Evolutionary conservation across 2,797 vertebrate species (phyloP), one percentile per base, ranked within the genome.

Genomic region (Selene dorsalis): DNA sequence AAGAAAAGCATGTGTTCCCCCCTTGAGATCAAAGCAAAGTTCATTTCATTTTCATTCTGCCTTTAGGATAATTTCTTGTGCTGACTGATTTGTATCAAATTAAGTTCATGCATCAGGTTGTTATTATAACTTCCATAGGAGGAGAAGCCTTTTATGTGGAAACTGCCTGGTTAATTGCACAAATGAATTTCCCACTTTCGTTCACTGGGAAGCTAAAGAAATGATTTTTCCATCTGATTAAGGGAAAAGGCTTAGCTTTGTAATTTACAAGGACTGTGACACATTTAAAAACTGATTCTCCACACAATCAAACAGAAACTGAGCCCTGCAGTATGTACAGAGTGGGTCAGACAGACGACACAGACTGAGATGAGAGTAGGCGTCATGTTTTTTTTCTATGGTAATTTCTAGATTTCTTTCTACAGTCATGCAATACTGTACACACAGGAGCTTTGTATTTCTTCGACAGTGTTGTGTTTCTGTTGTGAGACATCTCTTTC

Each of bases 21-120:
- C n/a, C 48, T n/a, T 69, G 28, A 87, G 69, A 86, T 91, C 73
- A 88, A 84, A 90, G 80, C 10, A 12, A 84, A 60, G 48, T 9
- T n/a, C 24, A 65, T 65, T 83, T 84, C 11, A 64, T 82, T 77
- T 79, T 38, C 41, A 16, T 41, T 73, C 53, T 39, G 43, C 75
- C 79, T 76, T 53, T 6, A 64, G 75, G 67, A 28, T 30, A 14
- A 24, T 79, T 73, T 65, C 52, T 76, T 57, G 52, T 43, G n/a
- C 71, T 68, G 56, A 67, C 64, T 65, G 55, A 77, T 79, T 60
- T 63, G 38, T 68, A 35, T 17, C 69, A 79, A 78, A 84, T 84
- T 50, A 67, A 68, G 24, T 73, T 66, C 1, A 12, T 53, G 26
- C 32, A 69, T 62, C 17, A 60, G 53, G 28, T 30, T 53, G 30